phyloP scores from a whole-genome alignment of 2,888 invertebrate genomes.

The Cenopis cana region DNA sequence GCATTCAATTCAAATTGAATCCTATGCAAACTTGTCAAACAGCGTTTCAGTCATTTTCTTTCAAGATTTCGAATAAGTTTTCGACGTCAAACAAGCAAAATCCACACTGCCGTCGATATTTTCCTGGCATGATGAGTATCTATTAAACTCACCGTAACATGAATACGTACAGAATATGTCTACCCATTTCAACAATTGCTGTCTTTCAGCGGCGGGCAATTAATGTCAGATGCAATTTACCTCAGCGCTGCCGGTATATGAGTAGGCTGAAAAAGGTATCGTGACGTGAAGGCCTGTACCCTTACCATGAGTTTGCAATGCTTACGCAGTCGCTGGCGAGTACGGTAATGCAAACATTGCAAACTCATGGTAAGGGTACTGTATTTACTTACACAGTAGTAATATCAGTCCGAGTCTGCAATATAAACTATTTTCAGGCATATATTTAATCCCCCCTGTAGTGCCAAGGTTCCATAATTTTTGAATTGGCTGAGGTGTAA shows the following conservation, averaged over 20 bases:
- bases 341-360: too few relatives aligned
- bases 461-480: neutral
- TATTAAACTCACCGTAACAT: slow-evolving; percentile 5
- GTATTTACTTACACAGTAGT: too few relatives aligned
- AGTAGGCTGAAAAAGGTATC: neutral
- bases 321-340: too few relatives aligned
- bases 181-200: slow-evolving; percentile 36
- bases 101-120: neutral
- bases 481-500: too few relatives aligned
- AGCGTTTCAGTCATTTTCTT: too few relatives aligned
- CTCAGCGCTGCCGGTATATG: neutral
- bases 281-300: neutral
- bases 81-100: too few relatives aligned
- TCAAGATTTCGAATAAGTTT: too few relatives aligned
- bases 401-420: neutral
- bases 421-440: slow-evolving; percentile 6
- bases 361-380: too few relatives aligned
- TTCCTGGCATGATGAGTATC: neutral
- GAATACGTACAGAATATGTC: slow-evolving; percentile 8
- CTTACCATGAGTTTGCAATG: too few relatives aligned
- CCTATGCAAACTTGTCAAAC: too few relatives aligned
- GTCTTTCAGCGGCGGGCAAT: slow-evolving; percentile 33
- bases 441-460: neutral
- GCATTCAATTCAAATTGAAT: too few relatives aligned
- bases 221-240: slow-evolving; percentile 43